Conservation (phyloP, 2,888 invertebrate species). For the Oithona nana region DNA sequence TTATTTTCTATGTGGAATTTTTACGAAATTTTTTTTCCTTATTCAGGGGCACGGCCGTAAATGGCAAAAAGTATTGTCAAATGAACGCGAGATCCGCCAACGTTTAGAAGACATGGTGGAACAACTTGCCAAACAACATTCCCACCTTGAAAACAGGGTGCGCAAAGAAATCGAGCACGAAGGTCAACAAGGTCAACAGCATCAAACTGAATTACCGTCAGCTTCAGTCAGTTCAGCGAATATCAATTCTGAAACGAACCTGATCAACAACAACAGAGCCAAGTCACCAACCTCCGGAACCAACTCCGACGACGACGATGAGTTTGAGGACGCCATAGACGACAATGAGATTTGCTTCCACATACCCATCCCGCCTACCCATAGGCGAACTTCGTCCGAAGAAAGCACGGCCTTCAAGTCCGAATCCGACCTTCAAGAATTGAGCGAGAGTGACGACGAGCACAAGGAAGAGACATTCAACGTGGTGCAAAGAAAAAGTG, state of each 20-base stretch:
- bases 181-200: not conserved
- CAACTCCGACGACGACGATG: slow-evolving; percentile 10
- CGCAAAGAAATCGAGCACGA: slow-evolving; percentile 4
- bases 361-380: slow-evolving; percentile 8
- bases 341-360: slow-evolving; percentile 1
- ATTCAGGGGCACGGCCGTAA: slow-evolving; percentile 62
- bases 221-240: too few species aligned
- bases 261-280: too few species aligned
- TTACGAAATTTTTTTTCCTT: not conserved
- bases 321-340: slow-evolving; percentile 12
- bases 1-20: slow-evolving; percentile 12
- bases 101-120: slow-evolving; percentile 90
- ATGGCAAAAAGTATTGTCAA: slow-evolving; percentile 76
- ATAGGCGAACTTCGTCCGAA: not conserved
- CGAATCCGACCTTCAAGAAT: not conserved
- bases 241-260: too few species aligned
- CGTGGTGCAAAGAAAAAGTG: not conserved
- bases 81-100: slow-evolving; percentile 82
- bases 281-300: slow-evolving; percentile 9
- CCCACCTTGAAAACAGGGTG: slow-evolving; percentile 74
- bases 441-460: not conserved
- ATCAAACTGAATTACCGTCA: not conserved
- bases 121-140: slow-evolving; percentile 89
- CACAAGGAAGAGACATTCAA: not conserved
- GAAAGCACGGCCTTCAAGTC: not conserved